phyloP scores from a whole-genome alignment of 1,140 invertebrate genomes.

The Euschistus heros region DNA sequence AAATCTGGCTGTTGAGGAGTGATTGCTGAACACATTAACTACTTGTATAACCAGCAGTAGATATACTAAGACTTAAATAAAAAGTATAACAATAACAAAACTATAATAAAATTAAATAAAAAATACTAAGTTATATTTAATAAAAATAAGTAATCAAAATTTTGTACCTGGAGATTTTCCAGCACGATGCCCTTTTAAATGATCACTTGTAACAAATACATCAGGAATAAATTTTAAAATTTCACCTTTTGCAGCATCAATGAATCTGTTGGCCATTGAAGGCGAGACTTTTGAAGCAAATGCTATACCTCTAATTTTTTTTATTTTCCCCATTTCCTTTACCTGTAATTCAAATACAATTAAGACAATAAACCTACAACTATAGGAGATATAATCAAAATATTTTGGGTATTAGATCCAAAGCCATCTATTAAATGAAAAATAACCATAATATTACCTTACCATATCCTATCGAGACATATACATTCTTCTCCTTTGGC shows the following conservation, averaged over 20 bases:
- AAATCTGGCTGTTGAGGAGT: no score
- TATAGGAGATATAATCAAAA: no score
- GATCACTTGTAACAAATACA: constrained; percentile 90
- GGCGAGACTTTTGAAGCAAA: constrained; percentile 85
- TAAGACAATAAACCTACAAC: neutral
- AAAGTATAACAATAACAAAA: no score
- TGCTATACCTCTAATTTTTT: constrained; percentile 80
- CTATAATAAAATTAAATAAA: no score
- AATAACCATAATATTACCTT: no score
- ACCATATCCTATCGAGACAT: no score
- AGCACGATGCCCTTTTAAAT: constrained; percentile 67
- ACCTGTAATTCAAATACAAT: constrained; percentile 36
- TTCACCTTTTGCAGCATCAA: constrained; percentile 83
- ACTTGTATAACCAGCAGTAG: neutral
- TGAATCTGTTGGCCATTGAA: constrained; percentile 78
- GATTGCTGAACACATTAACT: no score
- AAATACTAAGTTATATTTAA: no score
- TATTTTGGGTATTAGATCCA: no score
- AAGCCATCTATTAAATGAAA: no score
- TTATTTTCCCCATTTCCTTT: constrained; percentile 79
- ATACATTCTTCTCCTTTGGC: no score
- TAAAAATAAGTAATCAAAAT: constrained; percentile 5
- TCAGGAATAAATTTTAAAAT: constrained; percentile 88
- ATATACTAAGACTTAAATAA: no score
- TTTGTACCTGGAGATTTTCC: constrained; percentile 66